Evolutionary conservation across 2,797 vertebrate species (phyloP).

Genomic region (Phoebastria nigripes): DNA sequence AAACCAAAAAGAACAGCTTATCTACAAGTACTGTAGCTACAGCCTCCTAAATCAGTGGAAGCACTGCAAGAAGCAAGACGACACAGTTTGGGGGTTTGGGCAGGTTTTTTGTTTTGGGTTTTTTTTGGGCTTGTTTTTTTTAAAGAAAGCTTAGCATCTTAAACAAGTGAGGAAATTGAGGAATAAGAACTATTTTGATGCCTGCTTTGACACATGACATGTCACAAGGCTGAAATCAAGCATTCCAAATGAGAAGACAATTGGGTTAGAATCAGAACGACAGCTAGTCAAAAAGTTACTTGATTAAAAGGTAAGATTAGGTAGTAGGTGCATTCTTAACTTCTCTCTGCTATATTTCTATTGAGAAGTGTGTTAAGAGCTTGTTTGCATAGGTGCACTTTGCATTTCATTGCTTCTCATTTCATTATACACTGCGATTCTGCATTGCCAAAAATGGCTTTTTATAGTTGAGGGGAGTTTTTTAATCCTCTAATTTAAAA

Average conservation of each 20-base stretch:
- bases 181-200: neutral
- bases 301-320: neutral
- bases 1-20: neutral
- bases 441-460: conserved; percentile 52
- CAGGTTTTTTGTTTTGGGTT: no score
- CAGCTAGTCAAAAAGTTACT: neutral
- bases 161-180: neutral
- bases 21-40: neutral
- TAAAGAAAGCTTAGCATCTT: neutral
- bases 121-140: neutral
- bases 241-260: neutral
- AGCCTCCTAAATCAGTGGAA: neutral
- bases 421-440: conserved; percentile 27
- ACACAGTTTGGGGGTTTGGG: no score
- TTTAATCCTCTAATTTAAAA: conserved; percentile 59
- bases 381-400: conserved; percentile 48
- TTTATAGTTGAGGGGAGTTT: conserved; percentile 40
- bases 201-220: neutral
- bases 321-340: neutral
- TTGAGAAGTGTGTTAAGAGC: conserved; percentile 8
- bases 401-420: conserved; percentile 47
- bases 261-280: neutral
- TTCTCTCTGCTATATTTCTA: neutral
- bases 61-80: neutral
- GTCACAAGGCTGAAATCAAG: neutral